Evolutionary conservation across 35 echinoderm and acorn worm species (phyloP).

Genomic region (Lytechinus pictus): DNA sequence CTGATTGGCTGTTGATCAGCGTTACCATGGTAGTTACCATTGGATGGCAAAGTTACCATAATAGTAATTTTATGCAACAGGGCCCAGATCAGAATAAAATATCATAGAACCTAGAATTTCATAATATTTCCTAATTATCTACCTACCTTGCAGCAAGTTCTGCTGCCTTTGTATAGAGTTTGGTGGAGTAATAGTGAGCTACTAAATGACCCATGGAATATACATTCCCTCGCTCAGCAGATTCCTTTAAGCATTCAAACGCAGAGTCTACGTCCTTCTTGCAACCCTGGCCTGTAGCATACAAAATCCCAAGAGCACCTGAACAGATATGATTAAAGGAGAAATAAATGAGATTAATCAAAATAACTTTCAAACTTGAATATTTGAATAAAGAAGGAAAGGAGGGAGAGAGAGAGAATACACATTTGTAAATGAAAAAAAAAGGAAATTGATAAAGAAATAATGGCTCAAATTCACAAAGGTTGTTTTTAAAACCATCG

Average conservation of each 20-base stretch:
- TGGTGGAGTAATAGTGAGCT: conserved; percentile 84
- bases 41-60: no score
- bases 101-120: no score
- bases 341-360: not conserved
- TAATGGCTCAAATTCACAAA: no score
- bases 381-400: not conserved
- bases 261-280: conserved; percentile 72
- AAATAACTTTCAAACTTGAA: not conserved
- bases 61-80: no score
- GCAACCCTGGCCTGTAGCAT: conserved; percentile 89
- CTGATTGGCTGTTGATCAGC: no score
- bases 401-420: not conserved
- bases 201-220: conserved; percentile 91
- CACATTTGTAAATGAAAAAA: no score
- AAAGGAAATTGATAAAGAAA: no score
- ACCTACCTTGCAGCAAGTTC: conserved; percentile 88
- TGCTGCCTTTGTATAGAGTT: conserved; percentile 95
- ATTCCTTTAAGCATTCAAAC: conserved; percentile 95
- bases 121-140: no score
- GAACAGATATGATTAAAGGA: not conserved
- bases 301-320: conserved; percentile 96
- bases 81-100: no score
- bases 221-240: conserved; percentile 83
- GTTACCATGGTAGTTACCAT: no score
- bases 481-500: no score